Evolutionary conservation across 2,113 vertebrate genomes (phyloP), one percentile per base, ranked within the genome.

Genomic region (Amphilophus citrinellus): DNA sequence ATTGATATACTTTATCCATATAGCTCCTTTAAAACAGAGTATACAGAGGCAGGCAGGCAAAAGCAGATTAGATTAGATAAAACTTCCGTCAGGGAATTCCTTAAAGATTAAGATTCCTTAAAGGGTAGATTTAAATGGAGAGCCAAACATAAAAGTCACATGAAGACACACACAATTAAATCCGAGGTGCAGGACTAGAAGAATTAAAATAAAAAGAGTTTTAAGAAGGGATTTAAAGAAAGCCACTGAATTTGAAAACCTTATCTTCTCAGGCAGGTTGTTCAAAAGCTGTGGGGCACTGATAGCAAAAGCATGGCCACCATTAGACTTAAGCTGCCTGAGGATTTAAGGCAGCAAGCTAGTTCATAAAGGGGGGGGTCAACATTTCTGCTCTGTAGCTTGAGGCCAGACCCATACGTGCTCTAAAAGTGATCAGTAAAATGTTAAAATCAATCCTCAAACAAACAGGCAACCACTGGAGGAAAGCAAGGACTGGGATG

Each of bases 221-320:
- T 53, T 71, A 71, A 53, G 66, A 71, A 53, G 44, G 66, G 27
- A 53, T 73, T 73, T 53, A 73, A 32, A 73, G 44, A 24, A 73
- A 73, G 17, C 6, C 66, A 32, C 44, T 32, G 66, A 73, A 32
- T 73, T 53, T 71, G 1, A 24, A 6, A 71, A 0, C 66, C 66
- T 71, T 53, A 71, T 71, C 66, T 71, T 24, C 66, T 32, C 44
- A 32, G 44, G 24, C 44, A 71, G 66, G 24, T 27, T 17, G 2
- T 20, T 71, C 24, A 24, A 53, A 32, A 71, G 44, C 66, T 2
- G 6, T 50, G 66, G 22, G 44, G 24, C 44, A 24, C 66, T 47
- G 44, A 71, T 53, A 71, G 66, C 15, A 53, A 32, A 71, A 71
- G 30, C 2, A 71, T 5, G 1, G 39, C 11, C 66, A 32, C 24